These are phyloP conservation scores for Zygogramma bicolorata DNA, from an alignment of 2,888 invertebrate species.

Conservation along the genomic window DNA sequence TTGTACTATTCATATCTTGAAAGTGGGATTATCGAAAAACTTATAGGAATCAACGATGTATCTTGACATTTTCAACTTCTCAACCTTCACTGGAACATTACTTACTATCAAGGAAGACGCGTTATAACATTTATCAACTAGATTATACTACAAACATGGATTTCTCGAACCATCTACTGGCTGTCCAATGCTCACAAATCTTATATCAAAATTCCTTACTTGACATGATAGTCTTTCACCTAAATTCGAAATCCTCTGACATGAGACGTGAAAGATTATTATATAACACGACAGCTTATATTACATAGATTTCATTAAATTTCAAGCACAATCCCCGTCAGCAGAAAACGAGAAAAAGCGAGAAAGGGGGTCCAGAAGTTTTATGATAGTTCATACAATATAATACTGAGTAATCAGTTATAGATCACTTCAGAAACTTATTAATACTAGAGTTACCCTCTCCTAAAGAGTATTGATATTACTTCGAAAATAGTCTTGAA, in stretches of 20 bases:
- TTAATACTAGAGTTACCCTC: neutral
- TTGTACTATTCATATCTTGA: slow-evolving; percentile 33
- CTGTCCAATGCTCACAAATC: neutral
- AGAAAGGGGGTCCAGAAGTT: neutral
- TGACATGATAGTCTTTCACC: neutral
- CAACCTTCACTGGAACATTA: slow-evolving; percentile 24
- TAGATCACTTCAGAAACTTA: neutral
- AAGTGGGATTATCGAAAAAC: slow-evolving; percentile 7
- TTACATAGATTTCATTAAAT: neutral
- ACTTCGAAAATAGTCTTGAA: neutral
- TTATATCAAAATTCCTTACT: neutral
- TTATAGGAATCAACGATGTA: neutral
- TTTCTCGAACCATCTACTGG: neutral
- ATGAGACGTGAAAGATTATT: neutral
- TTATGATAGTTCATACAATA: neutral
- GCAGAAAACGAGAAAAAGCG: neutral
- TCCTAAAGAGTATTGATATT: neutral
- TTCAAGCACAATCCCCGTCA: no score
- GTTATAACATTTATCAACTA: slow-evolving; percentile 30
- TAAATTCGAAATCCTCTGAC: neutral
- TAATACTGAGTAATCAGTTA: neutral
- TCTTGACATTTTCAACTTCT: slow-evolving; percentile 21
- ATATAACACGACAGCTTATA: neutral
- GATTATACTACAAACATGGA: slow-evolving; percentile 20
- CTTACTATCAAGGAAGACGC: slow-evolving; percentile 32